phyloP scores from a whole-genome alignment of 2,888 invertebrate species.

The Cephus pygmeus region DNA sequence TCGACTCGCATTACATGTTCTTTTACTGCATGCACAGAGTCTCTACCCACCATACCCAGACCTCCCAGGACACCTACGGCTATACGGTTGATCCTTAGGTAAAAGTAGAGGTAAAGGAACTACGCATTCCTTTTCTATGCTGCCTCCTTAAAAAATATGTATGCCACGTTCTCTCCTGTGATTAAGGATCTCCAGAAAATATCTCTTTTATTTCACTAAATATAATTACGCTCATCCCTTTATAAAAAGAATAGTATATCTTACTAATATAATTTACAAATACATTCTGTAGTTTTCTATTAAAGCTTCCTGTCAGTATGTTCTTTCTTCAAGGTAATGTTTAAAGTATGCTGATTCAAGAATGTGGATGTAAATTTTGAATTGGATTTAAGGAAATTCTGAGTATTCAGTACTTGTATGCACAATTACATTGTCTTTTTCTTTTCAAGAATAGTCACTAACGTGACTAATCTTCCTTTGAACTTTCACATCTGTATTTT shows the following conservation, averaged over 20 bases:
- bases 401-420: too few species aligned
- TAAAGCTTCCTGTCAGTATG: too few species aligned
- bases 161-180: not conserved
- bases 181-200: not conserved
- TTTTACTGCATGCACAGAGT: slow-evolving; percentile 37
- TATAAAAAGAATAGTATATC: too few species aligned
- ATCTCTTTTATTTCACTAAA: not conserved
- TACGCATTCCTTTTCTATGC: slow-evolving; percentile 27
- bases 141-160: not conserved
- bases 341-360: too few species aligned
- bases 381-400: too few species aligned
- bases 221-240: too few species aligned
- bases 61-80: slow-evolving; percentile 19
- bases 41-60: slow-evolving; percentile 16
- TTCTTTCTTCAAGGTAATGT: too few species aligned
- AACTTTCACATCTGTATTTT: slow-evolving; percentile 55
- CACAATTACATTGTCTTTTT: too few species aligned
- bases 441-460: too few species aligned
- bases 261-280: too few species aligned
- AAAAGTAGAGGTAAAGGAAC: not conserved
- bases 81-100: not conserved
- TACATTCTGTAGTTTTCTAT: too few species aligned
- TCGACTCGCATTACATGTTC: slow-evolving; percentile 34
- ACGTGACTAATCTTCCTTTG: slow-evolving; percentile 29
- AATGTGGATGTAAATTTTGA: too few species aligned